A percentile compares a stretch with the other conserved stretches of the same genome.
These are phyloP conservation scores for Danaus melanippus DNA, from an alignment of 1,140 invertebrate genomes.

Conservation along the genomic window DNA sequence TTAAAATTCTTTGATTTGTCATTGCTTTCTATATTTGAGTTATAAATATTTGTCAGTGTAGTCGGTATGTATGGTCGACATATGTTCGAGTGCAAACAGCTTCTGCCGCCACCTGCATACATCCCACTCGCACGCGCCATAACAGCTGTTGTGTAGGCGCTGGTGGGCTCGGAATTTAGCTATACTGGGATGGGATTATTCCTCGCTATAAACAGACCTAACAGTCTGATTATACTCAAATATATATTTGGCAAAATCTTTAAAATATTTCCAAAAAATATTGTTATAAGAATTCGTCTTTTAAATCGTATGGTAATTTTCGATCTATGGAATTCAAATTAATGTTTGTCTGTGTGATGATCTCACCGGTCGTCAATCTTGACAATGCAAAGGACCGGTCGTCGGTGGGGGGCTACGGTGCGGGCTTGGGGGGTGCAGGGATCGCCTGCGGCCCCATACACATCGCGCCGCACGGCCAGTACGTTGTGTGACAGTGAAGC, in stretches of 20 bases:
- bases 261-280: too few relatives aligned
- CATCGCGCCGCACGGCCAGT: constrained; percentile 36
- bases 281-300: too few relatives aligned
- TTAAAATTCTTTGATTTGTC: too few relatives aligned
- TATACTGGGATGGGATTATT: constrained; percentile 1
- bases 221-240: too few relatives aligned
- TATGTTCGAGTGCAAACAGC: constrained; percentile 40
- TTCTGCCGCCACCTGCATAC: constrained; percentile 57
- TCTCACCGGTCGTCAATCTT: constrained; percentile 67
- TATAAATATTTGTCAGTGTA: too few relatives aligned
- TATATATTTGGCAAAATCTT: too few relatives aligned
- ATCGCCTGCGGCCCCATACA: constrained; percentile 46
- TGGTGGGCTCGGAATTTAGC: constrained; percentile 20
- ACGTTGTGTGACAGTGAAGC: constrained; percentile 49
- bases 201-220: too few relatives aligned
- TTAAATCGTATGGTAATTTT: too few relatives aligned
- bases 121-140: constrained; percentile 58
- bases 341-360: constrained; percentile 51
- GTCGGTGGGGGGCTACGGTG: constrained; percentile 32
- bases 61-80: constrained; percentile 27
- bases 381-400: constrained; percentile 68
- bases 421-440: constrained; percentile 48
- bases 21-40: too few relatives aligned
- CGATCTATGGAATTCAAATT: constrained; percentile 42
- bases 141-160: constrained; percentile 45